phyloP scores from a whole-genome alignment of 2,113 vertebrate species.

The Elaphurus davidianus region DNA sequence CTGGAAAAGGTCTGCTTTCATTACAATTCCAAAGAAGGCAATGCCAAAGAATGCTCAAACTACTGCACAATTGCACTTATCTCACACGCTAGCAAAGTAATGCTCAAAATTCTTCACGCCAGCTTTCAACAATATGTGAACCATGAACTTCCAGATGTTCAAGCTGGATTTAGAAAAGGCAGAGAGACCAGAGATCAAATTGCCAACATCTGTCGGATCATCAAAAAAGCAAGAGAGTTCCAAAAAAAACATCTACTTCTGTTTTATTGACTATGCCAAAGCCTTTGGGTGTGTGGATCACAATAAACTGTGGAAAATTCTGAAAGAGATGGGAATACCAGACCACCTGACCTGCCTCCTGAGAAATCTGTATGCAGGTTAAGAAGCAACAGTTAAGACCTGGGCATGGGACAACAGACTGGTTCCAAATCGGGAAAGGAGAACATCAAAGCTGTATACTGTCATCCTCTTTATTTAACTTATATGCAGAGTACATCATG shows the following conservation, averaged over 20 bases:
- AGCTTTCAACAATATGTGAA: background rate
- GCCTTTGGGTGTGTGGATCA: background rate
- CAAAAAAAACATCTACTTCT: background rate
- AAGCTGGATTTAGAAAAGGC: background rate
- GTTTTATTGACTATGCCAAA: background rate
- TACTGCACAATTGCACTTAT: background rate
- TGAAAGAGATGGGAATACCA: background rate
- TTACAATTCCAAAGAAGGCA: background rate
- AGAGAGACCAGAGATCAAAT: background rate
- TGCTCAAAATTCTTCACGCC: background rate
- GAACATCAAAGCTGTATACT: background rate
- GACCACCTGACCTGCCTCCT: background rate
- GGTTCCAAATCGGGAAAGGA: background rate
- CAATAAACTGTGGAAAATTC: background rate
- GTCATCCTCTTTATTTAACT: background rate
- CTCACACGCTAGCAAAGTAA: background rate
- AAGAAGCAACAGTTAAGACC: background rate
- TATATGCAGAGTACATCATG: background rate
- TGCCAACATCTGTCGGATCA: background rate
- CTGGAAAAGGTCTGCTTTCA: background rate
- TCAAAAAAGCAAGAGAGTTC: background rate
- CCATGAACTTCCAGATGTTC: background rate
- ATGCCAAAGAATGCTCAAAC: background rate
- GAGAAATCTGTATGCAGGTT: background rate
- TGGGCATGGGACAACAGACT: background rate